Evolutionary conservation across 1,140 invertebrate species (phyloP), one percentile per base, ranked within the genome.

Genomic region (Hydropsyche tenuis): DNA sequence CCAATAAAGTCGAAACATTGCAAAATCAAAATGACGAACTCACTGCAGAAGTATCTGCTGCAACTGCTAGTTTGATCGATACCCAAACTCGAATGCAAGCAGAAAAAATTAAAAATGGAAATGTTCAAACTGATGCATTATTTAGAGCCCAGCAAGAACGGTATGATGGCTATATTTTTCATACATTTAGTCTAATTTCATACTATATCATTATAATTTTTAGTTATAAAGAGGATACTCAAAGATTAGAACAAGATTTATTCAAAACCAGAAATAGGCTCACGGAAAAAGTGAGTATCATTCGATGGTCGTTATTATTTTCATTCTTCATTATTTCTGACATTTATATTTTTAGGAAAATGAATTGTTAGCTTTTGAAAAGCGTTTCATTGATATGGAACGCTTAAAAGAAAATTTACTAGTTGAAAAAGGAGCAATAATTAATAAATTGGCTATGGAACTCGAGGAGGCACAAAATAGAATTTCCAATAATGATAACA

Each of bases 381-480:
- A 82, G 25, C 82, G 85, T 11, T 88, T 86, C 75, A 81, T 83
- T 72, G 83, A 87, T 1, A 75, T 86, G n/a, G 86, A 87, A 42
- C 79, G 81, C 23, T 83, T 84, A 27, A 85, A 87, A 65, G 86
- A 88, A 74, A 80, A 83, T 5, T 81, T 88, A 75, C 65, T 88
- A 7, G 78, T 86, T 64, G 87, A 88, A 27, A 88, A 88, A 70
- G 84, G 86, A 0, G 80, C 81, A 0, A 87, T 83, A 22, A 87
- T 88, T 20, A 87, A 88, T 77, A 80, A 85, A 45, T 72, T 88
- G 0, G 85, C 82, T 9, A 73, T 79, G 9, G 86, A 86, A 3
- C 51, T 88, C n/a, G 83, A 86, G 72, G 81, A 84, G 1, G 84
- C 86, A 0, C 87, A 88, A 64, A 82, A 74, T 22, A 75, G 81